phyloP scores from a whole-genome alignment of 2,797 vertebrate species.

The Clangula hyemalis region DNA sequence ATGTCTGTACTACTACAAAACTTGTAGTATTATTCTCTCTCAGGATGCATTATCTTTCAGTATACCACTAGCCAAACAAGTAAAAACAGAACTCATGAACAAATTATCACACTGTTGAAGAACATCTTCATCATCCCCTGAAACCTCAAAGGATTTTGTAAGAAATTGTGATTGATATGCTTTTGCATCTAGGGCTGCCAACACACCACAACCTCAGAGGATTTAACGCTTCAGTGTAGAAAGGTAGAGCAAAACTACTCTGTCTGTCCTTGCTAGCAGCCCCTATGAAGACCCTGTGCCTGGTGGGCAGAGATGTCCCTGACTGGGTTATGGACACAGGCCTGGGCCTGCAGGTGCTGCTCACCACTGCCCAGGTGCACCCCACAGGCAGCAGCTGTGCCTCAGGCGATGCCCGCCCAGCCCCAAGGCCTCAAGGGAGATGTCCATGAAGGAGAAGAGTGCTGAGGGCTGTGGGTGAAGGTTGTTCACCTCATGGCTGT shows the following conservation, averaged over 20 bases:
- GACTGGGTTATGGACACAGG: accelerated
- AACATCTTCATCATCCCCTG: neutral
- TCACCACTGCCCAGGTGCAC: neutral
- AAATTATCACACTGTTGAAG: neutral
- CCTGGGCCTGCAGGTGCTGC: neutral
- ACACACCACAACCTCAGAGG: neutral
- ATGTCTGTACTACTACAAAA: neutral
- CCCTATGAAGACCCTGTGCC: neutral
- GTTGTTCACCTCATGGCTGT: too few relatives aligned
- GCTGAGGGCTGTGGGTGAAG: too few relatives aligned
- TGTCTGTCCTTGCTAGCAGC: neutral
- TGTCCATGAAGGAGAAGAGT: neutral
- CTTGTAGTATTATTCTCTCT: neutral
- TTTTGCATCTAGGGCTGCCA: neutral
- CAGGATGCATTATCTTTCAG: neutral
- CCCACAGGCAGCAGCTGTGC: too few relatives aligned
- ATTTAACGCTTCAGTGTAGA: neutral
- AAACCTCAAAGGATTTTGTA: neutral
- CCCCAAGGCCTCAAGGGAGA: neutral
- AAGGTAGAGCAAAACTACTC: neutral
- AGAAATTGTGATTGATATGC: neutral
- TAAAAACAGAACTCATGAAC: neutral
- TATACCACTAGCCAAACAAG: neutral
- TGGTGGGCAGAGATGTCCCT: too few relatives aligned
- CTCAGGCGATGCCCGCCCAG: too few relatives aligned